Conservation (phyloP, 2,888 invertebrate species). For the Arge pagana region DNA sequence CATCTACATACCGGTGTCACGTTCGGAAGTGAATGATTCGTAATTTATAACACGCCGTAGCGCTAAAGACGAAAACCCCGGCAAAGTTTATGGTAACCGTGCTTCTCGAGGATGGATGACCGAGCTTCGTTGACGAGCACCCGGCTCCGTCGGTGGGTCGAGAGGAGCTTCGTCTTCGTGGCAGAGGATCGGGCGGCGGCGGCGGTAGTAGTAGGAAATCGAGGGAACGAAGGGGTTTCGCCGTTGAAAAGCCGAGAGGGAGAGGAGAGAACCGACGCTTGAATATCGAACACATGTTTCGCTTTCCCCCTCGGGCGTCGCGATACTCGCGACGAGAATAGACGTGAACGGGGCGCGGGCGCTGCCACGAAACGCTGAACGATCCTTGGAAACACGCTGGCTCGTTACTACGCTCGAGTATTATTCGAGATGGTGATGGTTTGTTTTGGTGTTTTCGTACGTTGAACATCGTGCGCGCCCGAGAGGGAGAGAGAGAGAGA, state of each 20-base stretch:
- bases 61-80: neutral
- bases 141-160: too few relatives aligned
- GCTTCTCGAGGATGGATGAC: constrained; percentile 9
- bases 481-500: constrained; percentile 18
- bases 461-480: neutral
- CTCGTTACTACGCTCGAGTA: too few relatives aligned
- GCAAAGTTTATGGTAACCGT: neutral
- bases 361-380: constrained; percentile 20
- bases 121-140: constrained; percentile 5
- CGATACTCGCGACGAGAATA: neutral
- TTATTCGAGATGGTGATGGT: neutral
- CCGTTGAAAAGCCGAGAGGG: too few relatives aligned
- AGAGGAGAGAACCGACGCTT: constrained; percentile 33
- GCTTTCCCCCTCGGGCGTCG: constrained; percentile 25
- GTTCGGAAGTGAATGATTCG: constrained; percentile 51
- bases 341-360: constrained; percentile 26
- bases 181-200: constrained; percentile 22
- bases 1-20: constrained; percentile 44
- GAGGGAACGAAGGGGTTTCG: constrained; percentile 23
- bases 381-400: constrained; percentile 18
- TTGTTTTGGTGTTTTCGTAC: constrained; percentile 9
- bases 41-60: constrained; percentile 51
- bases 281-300: constrained; percentile 54
- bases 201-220: constrained; percentile 20
- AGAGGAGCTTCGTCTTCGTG: too few relatives aligned